Evolutionary conservation across 1,140 invertebrate species (phyloP), one percentile per base, ranked within the genome.

Genomic region (Caenorhabditis briggsae): DNA sequence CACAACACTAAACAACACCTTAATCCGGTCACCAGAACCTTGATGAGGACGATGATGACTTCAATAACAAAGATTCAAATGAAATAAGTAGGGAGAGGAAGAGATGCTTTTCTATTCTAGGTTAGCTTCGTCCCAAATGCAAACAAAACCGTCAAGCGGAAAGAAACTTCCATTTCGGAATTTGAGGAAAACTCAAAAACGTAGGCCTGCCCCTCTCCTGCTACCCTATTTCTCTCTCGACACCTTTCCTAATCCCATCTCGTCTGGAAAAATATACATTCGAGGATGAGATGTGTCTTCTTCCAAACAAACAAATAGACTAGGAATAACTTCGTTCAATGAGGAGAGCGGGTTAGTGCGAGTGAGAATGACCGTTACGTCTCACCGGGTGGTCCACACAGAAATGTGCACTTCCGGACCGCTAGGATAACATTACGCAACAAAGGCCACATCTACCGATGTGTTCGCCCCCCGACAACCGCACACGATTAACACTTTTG

Each of bases 81-180:
- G 46, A 78, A 78, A 50, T 33, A 50, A 50, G 46, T 18, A 20
- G 20, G n/a, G 53, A 12, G 33, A 14, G 46, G 11, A 9, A 23
- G 12, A 53, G 14, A 53, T 11, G n/a, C n/a, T 78, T 50, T 78
- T 50, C 46, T 50, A 78, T 78, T 78, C 70, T 78, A 50, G 70
- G 70, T 78, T 78, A 48, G 43, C 64, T 46, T 70, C 43, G 70
- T 78, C 70, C 46, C 70, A 78, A 50, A 78, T 78, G 70, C 70
- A 78, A 78, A 78, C 70, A 78, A 78, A 78, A 78, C 70, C 43
- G 70, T 50, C 70, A 78, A 78, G 70, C 70, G 70, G 70, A 78
- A 78, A 78, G 46, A 78, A 78, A 78, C 70, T 78, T 78, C 70
- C 46, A 78, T 48, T 78, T 78, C 70, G 33, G 70, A 78, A 78